Evolutionary conservation across 2,888 invertebrate genomes (phyloP), one percentile per base, ranked within the genome.

Genomic region (Epiblema foenella): DNA sequence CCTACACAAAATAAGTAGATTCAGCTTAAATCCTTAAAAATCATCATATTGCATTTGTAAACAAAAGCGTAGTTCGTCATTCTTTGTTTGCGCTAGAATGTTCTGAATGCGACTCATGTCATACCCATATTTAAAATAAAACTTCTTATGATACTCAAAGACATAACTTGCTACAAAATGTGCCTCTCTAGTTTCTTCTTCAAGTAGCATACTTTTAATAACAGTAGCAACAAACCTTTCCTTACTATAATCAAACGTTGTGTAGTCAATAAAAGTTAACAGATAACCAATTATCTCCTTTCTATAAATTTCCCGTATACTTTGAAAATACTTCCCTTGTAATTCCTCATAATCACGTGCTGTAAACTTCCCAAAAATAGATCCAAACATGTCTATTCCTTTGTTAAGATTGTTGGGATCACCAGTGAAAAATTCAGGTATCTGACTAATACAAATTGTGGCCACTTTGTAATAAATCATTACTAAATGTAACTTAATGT

Each of bases 311-410:
- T 52, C 39, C n/a, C n/a, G 58, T 17, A 69, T n/a, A 3, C 58
- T 64, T 11, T 52, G 17, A 52, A 69, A 69, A 52, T 64, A 64
- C 15, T 64, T 64, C 0, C 4, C 15, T 29, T 18, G 39, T 12
- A 69, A 18, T 33, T 69, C 64, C 42, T 58, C 42, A 52, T 58
- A 69, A 49, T 51, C 69, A 20, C 29, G 64, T 0, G 64, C 64
- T 29, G 64, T 8, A 0, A 58, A 39, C 29, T 64, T 69, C 1
- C 69, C 69, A n/a, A 58, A 64, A 24, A 58, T n/a, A 42, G 10
- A 5, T 12, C 69, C 69, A 33, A 69, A 64, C 64, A 69, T 69
- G 11, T 69, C 69, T 8, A 69, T 52, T 46, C 51, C 69, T 46
- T 51, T 69, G 18, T 64, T 51, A 15, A 69, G 39, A 52, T 69